Base-by-base conservation (phyloP, 2,888 invertebrate genomes). In the Thymelicus sylvestris region DNA sequence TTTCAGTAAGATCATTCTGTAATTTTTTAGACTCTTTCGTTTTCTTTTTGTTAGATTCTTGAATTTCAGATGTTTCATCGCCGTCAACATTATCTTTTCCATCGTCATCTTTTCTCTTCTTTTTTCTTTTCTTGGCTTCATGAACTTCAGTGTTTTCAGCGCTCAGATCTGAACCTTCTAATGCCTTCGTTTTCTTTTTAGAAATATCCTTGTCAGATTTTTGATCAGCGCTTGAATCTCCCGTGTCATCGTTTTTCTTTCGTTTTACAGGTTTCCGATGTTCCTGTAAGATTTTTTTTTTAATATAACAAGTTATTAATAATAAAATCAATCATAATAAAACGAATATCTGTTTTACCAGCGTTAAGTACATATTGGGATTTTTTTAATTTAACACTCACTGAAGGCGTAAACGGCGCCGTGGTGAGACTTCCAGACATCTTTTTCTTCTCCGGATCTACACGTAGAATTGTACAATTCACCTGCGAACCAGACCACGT, bases 401-500 rank as follows among this genome's bases (percentile, higher is more conserved):
- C 92, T 8, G 73, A 76, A 0, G 81, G 80, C 61, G 77, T 79
- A 62, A 89, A 90, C 0, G 91, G 89, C 5, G 77, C 76, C 0
- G 86, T 86, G 1, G 78, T 86, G 15, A 95, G 83, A 69, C 94
- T 94, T 44, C 93, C 92, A 0, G 83, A 79, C 80, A 95, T 86
- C 78, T 88, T 93, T 72, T 87, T 86, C 3, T 82, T 77, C 59
- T 87, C 85, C 0, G 83, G 76, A 57, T 89, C 84, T 6, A 90
- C 86, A 50, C 76, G 82, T 19, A 93, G 69, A 73, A 95, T 88
- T 12, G 93, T 94, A 72, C 94, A 94, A 59, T 88, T 94, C 5
- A 95, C 92, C 95, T 95, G 79, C 15, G 72, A 75, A 50, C 5
- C 10, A 57, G 52, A 52, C 8, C 8, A 52, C 7, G 19, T 52